Evolutionary conservation across 2,797 vertebrate genomes (phyloP).

Genomic region (Ficedula albicollis): DNA sequence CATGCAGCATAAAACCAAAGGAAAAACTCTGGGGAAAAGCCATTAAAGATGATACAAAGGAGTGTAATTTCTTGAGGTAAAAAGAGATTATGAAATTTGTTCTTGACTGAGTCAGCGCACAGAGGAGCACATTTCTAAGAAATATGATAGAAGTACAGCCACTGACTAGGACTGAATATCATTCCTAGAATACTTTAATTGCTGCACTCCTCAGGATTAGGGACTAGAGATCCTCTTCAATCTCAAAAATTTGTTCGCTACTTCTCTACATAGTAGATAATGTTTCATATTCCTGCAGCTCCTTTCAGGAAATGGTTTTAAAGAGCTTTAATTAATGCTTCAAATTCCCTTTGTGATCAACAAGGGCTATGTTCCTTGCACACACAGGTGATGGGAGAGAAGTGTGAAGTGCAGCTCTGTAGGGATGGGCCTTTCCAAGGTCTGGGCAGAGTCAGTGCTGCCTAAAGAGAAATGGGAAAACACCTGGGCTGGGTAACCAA

Average conservation of each 20-base stretch:
- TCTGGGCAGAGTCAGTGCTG: background rate
- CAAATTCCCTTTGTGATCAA: background rate
- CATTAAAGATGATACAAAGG: background rate
- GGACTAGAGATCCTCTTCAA: background rate
- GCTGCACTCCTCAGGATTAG: background rate
- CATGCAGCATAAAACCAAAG: background rate
- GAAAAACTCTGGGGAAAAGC: background rate
- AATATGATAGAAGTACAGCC: background rate
- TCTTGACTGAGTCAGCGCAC: constrained; percentile 1
- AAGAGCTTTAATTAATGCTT: background rate
- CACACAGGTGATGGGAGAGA: background rate
- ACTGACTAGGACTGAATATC: background rate
- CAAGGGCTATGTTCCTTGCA: background rate
- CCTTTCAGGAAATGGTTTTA: background rate
- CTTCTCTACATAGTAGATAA: background rate
- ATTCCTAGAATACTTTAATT: constrained; percentile 2
- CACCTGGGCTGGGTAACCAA: background rate
- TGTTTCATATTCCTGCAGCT: background rate
- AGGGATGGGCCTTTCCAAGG: background rate
- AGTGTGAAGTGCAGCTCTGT: background rate
- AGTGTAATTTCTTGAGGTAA: background rate
- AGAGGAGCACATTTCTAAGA: constrained; percentile 25
- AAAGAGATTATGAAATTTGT: constrained; percentile 26
- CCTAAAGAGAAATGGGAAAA: background rate
- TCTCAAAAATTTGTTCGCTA: background rate